Evolutionary conservation across 2,888 invertebrate genomes (phyloP).

Genomic region (Cylloceria caligata): DNA sequence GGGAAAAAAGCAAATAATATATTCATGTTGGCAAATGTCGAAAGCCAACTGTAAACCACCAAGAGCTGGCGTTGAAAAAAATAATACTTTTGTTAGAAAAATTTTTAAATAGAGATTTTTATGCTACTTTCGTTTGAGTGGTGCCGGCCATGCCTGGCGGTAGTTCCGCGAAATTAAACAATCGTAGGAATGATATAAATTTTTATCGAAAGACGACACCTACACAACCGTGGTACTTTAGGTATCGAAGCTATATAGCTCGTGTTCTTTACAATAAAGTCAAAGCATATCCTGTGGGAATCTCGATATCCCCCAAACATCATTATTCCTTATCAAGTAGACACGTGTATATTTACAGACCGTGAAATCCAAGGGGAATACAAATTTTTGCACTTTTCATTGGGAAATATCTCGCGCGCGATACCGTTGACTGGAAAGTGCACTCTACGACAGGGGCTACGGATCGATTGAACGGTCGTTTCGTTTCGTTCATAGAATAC

Average conservation of each 20-base stretch:
- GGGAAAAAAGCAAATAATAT: too few species aligned
- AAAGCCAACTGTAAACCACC: too few species aligned
- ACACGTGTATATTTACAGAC: background rate
- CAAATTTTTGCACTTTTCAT: slow-evolving; percentile 21
- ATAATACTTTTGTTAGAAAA: too few species aligned
- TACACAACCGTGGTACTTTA: background rate
- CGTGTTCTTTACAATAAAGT: background rate
- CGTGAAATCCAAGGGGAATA: slow-evolving; percentile 17
- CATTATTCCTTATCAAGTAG: background rate
- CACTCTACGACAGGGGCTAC: slow-evolving; percentile 56
- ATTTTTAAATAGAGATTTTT: too few species aligned
- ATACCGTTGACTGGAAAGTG: slow-evolving; percentile 50
- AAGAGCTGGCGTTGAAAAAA: too few species aligned
- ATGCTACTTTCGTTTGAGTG: background rate
- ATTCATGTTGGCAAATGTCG: too few species aligned
- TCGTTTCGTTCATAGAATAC: slow-evolving; percentile 7
- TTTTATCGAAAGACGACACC: background rate
- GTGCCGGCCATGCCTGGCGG: background rate
- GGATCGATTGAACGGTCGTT: slow-evolving; percentile 46
- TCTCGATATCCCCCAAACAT: background rate
- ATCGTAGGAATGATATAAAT: slow-evolving; percentile 5
- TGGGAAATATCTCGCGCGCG: slow-evolving; percentile 23
- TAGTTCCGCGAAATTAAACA: background rate
- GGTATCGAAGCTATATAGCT: background rate
- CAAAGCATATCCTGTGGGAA: background rate